phyloP scores from a whole-genome alignment of 2,113 vertebrate species.

The Uropsilus gracilis region DNA sequence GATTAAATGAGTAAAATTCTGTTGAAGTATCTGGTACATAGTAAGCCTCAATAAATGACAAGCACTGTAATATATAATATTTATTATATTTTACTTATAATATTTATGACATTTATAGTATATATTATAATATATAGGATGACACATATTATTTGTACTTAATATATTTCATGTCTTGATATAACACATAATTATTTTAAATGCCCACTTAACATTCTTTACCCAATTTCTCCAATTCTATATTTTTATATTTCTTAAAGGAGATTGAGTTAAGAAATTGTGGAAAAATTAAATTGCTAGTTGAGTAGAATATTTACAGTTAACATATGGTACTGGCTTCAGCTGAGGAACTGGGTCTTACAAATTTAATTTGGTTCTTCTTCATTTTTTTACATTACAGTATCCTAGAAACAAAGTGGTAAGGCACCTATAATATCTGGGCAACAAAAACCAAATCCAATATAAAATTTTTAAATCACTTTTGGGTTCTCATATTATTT shows the following conservation, averaged over 20 bases:
- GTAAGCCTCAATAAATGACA: not conserved
- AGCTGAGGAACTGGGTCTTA: conserved; percentile 11
- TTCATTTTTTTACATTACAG: not conserved
- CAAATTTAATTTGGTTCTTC: conserved; percentile 13
- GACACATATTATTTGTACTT: not conserved
- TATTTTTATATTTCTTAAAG: conserved; percentile 5
- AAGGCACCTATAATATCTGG: not conserved
- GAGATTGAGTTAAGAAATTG: not conserved
- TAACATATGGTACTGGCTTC: conserved; percentile 35
- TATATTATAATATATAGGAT: not conserved
- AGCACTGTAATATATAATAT: not conserved
- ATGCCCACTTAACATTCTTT: not conserved
- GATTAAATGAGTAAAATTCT: not conserved
- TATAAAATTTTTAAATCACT: conserved; percentile 45
- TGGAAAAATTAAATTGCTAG: conserved; percentile 12
- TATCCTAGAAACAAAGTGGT: conserved; percentile 22
- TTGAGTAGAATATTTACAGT: conserved; percentile 46
- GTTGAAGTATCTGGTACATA: not conserved
- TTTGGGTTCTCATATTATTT: conserved; percentile 4
- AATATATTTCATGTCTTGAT: not conserved
- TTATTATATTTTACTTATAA: not conserved
- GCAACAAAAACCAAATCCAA: conserved; percentile 40
- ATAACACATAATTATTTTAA: not conserved
- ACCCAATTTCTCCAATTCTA: not conserved
- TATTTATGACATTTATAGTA: not conserved